Percentiles rank a stretch among this genome's conserved stretches.
Conservation (phyloP, 2,888 invertebrate species). For the Eumerus sabulonum region DNA sequence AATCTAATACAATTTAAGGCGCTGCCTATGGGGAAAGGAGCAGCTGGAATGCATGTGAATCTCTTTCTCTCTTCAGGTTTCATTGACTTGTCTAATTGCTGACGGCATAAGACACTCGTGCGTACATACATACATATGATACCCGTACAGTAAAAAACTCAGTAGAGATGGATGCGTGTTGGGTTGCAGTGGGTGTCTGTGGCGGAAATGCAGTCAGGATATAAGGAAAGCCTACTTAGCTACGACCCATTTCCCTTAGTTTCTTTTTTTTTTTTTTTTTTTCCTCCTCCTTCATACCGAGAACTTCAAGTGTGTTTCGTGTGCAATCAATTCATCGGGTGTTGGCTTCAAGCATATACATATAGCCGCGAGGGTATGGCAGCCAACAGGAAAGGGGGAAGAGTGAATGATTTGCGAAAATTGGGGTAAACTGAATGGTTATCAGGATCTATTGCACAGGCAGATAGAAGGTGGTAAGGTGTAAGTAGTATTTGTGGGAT, state of each 20-base stretch:
- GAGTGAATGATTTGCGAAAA: not conserved
- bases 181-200: too few species aligned
- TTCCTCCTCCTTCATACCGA: too few species aligned
- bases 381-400: not conserved
- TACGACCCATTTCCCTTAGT: slow-evolving; percentile 51
- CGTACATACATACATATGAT: too few species aligned
- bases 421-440: not conserved
- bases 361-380: not conserved
- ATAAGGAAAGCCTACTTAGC: slow-evolving; percentile 53
- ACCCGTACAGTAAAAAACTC: too few species aligned
- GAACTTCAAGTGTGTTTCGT: slow-evolving; percentile 34
- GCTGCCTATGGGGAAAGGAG: too few species aligned
- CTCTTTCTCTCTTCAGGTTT: slow-evolving; percentile 19
- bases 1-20: too few species aligned
- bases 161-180: not conserved
- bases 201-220: slow-evolving; percentile 48
- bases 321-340: slow-evolving; percentile 55
- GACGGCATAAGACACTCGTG: slow-evolving; percentile 8
- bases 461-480: too few species aligned
- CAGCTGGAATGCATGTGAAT: slow-evolving; percentile 29
- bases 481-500: not conserved
- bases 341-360: not conserved
- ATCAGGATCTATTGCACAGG: too few species aligned
- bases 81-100: slow-evolving; percentile 55
- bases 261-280: not conserved